Percentiles rank a stretch among this genome's conserved stretches.
Evolutionary conservation across 1,140 invertebrate species (phyloP).

Genomic region (Trichoplusia ni): DNA sequence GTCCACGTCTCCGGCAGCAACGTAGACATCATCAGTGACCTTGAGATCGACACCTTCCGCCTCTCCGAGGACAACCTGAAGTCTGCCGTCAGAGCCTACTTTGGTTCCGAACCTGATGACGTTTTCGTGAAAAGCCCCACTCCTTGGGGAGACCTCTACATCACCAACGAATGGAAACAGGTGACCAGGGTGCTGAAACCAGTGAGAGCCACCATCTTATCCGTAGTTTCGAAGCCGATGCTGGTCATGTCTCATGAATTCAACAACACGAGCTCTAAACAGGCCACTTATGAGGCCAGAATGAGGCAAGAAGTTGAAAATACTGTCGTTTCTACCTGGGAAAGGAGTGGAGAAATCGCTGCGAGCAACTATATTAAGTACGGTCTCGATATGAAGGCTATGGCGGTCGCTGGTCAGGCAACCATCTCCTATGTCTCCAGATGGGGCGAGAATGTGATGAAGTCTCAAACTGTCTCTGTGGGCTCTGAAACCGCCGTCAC

Average conservation of each 20-base stretch:
- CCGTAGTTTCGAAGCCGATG: not conserved
- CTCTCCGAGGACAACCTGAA: conserved; percentile 31
- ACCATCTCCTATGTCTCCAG: conserved; percentile 30
- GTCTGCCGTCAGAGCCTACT: conserved; percentile 2
- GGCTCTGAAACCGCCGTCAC: conserved; percentile 35
- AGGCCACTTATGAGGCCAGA: not conserved
- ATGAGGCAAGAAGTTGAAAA: conserved; percentile 26
- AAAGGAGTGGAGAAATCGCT: not conserved
- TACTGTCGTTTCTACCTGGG: conserved; percentile 27
- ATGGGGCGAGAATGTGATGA: conserved; percentile 40
- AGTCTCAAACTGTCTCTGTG: conserved; percentile 36
- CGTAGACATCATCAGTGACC: conserved; percentile 28
- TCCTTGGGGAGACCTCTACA: conserved; percentile 40
- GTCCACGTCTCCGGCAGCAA: not conserved
- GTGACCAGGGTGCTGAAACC: conserved; percentile 32
- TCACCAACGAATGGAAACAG: conserved; percentile 31
- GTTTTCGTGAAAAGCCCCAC: conserved; percentile 40
- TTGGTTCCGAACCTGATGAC: conserved; percentile 26
- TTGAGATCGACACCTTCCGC: conserved; percentile 26
- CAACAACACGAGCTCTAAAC: conserved; percentile 25
- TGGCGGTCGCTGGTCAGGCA: not conserved
- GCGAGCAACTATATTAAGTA: conserved; percentile 20
- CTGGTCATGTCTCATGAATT: conserved; percentile 16
- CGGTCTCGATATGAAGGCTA: conserved; percentile 5
- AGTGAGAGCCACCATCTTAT: conserved; percentile 13